Evolutionary conservation across 2,797 vertebrate genomes (phyloP).

Genomic region (Dromococcyx pavoninus): DNA sequence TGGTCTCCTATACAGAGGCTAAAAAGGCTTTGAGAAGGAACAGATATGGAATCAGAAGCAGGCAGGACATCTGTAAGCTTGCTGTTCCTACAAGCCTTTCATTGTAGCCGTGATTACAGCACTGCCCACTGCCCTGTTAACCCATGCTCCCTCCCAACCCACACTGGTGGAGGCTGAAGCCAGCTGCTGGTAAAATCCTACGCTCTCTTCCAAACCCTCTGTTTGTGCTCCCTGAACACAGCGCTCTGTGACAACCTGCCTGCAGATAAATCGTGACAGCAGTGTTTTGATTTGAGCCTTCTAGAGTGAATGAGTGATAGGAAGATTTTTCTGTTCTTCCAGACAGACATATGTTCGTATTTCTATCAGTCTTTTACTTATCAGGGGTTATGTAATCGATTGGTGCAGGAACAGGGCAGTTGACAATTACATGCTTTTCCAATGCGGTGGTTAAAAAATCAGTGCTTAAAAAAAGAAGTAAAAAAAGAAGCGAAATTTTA

Average conservation of each 20-base stretch:
- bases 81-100: background rate
- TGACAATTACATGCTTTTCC: background rate
- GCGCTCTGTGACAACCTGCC: background rate
- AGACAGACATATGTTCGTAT: background rate
- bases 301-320: background rate
- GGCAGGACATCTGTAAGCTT: background rate
- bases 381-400: background rate
- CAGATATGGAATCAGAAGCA: background rate
- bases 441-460: background rate
- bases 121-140: background rate
- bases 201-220: background rate
- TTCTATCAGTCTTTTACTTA: background rate
- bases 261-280: background rate
- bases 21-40: background rate
- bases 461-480: background rate
- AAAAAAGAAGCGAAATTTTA: background rate
- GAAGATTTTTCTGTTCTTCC: background rate
- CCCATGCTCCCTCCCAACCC: background rate
- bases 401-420: background rate
- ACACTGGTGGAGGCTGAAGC: background rate
- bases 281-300: conserved; percentile 3
- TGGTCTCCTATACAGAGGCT: background rate
- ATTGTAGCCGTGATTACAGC: background rate
- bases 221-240: background rate
- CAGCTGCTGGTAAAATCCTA: background rate